These are phyloP conservation scores for Oeneis ivallda DNA, from an alignment of 2,888 invertebrate species.

Conservation along the genomic window DNA sequence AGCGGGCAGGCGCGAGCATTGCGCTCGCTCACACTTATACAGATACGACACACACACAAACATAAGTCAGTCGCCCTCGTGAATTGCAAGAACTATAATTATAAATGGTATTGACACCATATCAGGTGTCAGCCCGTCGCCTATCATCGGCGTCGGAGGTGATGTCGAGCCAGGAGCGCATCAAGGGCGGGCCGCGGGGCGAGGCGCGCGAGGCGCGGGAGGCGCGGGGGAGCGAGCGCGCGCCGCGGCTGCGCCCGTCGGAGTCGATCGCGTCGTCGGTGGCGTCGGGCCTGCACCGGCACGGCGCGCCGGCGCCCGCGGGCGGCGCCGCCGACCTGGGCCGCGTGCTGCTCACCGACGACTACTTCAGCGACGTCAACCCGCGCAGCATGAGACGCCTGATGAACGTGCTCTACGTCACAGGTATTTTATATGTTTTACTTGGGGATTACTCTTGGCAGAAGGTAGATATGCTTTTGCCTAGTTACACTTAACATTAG, in stretches of 20 bases:
- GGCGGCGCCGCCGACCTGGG: conserved; percentile 86
- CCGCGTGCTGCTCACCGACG: conserved; percentile 95
- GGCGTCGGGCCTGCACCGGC: conserved; percentile 92
- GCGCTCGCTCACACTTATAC: no score
- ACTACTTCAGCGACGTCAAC: conserved; percentile 99
- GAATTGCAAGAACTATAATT: no score
- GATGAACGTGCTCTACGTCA: conserved; percentile 98
- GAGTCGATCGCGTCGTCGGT: conserved; percentile 96
- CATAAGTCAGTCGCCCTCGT: no score
- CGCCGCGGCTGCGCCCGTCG: conserved; percentile 89
- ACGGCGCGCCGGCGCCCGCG: conserved; percentile 78
- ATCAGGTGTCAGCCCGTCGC: conserved; percentile 86
- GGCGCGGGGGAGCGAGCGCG: conserved; percentile 82
- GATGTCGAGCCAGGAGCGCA: conserved; percentile 91
- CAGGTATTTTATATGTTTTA: no score
- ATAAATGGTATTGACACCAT: neutral
- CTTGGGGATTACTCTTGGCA: no score
- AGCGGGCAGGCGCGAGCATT: no score
- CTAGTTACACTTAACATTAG: no score
- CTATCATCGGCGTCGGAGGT: conserved; percentile 90
- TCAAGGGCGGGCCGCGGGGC: conserved; percentile 85
- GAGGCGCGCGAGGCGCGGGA: conserved; percentile 88
- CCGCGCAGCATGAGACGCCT: conserved; percentile 97
- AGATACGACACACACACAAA: no score
- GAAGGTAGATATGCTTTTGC: no score